Conservation (phyloP, 1,140 invertebrate genomes). For the Drosophila pseudoobscura region DNA sequence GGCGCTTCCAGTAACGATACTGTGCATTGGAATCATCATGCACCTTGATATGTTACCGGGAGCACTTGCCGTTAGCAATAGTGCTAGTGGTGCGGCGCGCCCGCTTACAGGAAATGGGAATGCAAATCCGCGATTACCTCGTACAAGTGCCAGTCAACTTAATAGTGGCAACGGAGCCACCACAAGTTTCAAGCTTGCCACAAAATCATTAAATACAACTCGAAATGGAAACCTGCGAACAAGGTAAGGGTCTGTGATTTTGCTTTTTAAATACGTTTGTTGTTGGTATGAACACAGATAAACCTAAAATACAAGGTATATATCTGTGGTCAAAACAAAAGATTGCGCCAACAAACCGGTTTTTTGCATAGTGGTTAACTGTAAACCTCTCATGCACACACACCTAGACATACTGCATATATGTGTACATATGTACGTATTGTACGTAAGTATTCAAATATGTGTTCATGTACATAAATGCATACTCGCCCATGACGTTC, state of each 20-base stretch:
- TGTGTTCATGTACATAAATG: no score
- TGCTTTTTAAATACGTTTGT: constrained; percentile 83
- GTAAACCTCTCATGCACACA: constrained; percentile 30
- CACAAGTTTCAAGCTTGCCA: constrained; percentile 75
- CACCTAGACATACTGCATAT: constrained; percentile 91
- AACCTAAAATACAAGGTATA: neutral
- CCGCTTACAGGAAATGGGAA: constrained; percentile 47
- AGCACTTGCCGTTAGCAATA: constrained; percentile 34
- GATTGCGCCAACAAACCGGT: constrained; percentile 60
- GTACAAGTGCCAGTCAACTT: constrained; percentile 68
- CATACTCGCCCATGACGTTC: constrained; percentile 22
- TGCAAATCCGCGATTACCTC: constrained; percentile 60
- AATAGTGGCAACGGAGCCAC: constrained; percentile 84
- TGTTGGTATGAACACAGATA: neutral
- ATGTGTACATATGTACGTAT: constrained; percentile 85
- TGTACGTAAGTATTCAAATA: constrained; percentile 18
- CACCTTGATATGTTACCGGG: constrained; percentile 12
- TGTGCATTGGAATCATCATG: constrained; percentile 30
- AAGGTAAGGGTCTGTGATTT: constrained; percentile 85
- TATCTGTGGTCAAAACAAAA: constrained; percentile 53
- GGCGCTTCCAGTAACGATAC: constrained; percentile 23
- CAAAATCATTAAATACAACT: constrained; percentile 59
- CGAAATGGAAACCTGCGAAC: constrained; percentile 84
- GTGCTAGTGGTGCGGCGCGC: constrained; percentile 19
- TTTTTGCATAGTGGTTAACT: constrained; percentile 48